These are phyloP conservation scores for Tetanocera ferruginea DNA, from an alignment of 2,888 invertebrate genomes.

Conservation along the genomic window DNA sequence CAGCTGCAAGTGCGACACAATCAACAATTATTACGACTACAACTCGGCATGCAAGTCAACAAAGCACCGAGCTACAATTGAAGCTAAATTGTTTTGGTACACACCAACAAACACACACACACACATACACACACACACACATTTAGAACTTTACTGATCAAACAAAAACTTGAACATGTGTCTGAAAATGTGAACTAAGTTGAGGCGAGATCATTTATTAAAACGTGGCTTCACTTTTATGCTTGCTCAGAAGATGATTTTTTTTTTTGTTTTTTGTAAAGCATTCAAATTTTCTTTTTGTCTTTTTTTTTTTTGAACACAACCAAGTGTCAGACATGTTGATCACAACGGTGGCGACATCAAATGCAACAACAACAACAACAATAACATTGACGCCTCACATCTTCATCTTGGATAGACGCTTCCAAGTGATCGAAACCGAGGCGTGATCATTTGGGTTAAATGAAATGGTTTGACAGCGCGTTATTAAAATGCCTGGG, in stretches of 20 bases:
- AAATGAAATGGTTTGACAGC: constrained; percentile 57
- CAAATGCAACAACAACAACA: constrained; percentile 1
- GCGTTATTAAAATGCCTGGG: constrained; percentile 59
- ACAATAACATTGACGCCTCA: constrained; percentile 3
- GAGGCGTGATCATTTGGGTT: constrained; percentile 51
- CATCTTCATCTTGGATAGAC: background rate
- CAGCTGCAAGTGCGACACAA: too few species aligned
- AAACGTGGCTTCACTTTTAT: too few species aligned
- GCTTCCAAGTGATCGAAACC: constrained; percentile 20
- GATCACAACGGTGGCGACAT: constrained; percentile 23
- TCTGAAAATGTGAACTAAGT: background rate
- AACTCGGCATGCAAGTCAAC: too few species aligned
- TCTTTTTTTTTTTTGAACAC: background rate
- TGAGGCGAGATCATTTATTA: too few species aligned
- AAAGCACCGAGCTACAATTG: background rate
- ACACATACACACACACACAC: background rate
- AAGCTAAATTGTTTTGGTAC: constrained; percentile 14
- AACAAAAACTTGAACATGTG: constrained; percentile 1
- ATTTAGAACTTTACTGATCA: too few species aligned
- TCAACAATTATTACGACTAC: too few species aligned
- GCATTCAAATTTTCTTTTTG: too few species aligned
- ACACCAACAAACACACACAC: background rate
- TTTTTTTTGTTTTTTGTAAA: too few species aligned
- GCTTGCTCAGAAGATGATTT: too few species aligned
- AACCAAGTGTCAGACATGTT: constrained; percentile 24